Base-by-base conservation (phyloP, 53 echinoderm and acorn worm genomes). In the Crossaster papposus region DNA sequence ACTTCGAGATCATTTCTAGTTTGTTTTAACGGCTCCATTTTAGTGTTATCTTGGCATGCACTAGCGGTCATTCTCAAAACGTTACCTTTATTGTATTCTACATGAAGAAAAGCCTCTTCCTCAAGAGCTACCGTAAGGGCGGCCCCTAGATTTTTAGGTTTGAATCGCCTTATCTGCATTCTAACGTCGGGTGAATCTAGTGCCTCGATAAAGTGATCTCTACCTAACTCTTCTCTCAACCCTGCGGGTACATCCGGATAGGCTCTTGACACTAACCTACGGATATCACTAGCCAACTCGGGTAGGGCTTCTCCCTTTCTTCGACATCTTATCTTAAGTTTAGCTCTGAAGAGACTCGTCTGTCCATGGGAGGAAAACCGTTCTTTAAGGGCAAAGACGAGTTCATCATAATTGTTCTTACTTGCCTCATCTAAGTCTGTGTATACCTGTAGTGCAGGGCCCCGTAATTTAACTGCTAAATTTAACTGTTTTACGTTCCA, bases 201-300 rank as follows among this genome's bases (percentile, higher is more conserved):
- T n/a, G 78, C 88, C 50, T 88, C 79, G 0, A 88, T 78, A 32
- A 88, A 88, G 32, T 88, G 65, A 78, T 88, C 88, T 17, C 77
- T 58, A 78, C 74, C 88, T 58, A 78, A 23, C 64, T 88, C 88
- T 75, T 87, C 88, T 55, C 77, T 17, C 54, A 76, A 78, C 14
- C 29, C 64, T 50, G 54, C 62, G 9, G 78, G 65, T 15, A 78
- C 79, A 64, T 88, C 65, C 4, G 64, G 88, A 88, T 78, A 78
- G 37, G 88, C 77, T 38, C 78, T 88, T 5, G 73, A 34, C 22
- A 78, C 78, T 4, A 88, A 37, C n/a, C 65, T 83, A 64, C 83
- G 83, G 14, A 83, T 65, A 36, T 65, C 83, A 44, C 68, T 83
- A 22, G 83, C 83, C 30, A 83, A 36, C 64, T 82, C 64, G 14